These are phyloP conservation scores for Macroramphosus scolopax DNA, from an alignment of 2,797 vertebrate genomes.

Conservation along the genomic window DNA sequence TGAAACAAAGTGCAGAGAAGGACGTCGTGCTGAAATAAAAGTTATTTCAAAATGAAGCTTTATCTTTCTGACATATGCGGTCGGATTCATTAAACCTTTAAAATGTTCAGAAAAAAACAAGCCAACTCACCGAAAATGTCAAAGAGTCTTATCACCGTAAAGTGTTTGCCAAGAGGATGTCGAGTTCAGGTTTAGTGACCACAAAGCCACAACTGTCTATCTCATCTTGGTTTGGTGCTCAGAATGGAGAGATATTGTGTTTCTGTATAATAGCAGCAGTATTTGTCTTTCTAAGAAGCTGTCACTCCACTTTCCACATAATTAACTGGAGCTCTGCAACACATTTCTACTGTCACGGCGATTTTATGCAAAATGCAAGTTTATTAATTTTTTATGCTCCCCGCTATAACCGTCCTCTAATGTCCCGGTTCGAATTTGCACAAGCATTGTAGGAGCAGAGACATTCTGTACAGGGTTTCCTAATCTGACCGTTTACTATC, in stretches of 20 bases:
- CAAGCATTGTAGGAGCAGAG: background rate
- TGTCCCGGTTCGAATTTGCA: conserved; percentile 15
- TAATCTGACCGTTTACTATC: conserved; percentile 6
- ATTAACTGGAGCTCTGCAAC: conserved; percentile 22
- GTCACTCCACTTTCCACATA: conserved; percentile 30
- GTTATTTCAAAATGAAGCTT: too few species aligned
- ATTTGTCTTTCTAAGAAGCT: conserved; percentile 24
- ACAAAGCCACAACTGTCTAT: conserved; percentile 5
- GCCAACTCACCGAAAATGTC: background rate
- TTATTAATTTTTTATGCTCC: conserved; percentile 16
- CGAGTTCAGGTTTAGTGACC: conserved; percentile 12
- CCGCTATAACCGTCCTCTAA: conserved; percentile 6
- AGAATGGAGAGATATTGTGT: background rate
- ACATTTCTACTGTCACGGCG: conserved; percentile 34
- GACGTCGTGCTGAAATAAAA: conserved; percentile 23
- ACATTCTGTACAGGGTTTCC: too few species aligned
- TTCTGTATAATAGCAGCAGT: conserved; percentile 1
- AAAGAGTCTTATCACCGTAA: conserved; percentile 1
- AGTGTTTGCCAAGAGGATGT: background rate
- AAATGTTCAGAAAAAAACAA: conserved; percentile 2
- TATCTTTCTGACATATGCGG: conserved; percentile 8
- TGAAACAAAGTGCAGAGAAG: conserved; percentile 22
- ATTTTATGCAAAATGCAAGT: conserved; percentile 20
- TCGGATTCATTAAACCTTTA: conserved; percentile 2
- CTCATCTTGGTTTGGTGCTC: background rate